phyloP scores from a whole-genome alignment of 1,140 invertebrate species.

The Trachymyrmex septentrionalis region DNA sequence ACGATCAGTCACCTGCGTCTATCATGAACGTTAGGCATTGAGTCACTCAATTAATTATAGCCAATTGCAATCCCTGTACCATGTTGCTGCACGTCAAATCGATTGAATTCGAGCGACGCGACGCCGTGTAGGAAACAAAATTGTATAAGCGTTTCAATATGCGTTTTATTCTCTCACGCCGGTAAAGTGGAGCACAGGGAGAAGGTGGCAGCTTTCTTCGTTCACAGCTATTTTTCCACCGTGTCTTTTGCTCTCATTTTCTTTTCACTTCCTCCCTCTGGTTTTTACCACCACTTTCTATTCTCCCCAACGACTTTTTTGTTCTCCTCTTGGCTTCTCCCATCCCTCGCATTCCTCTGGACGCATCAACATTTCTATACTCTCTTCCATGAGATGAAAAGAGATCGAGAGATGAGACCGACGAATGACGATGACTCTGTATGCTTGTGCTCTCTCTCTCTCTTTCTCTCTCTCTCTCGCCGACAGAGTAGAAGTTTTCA shows the following conservation, averaged over 20 bases:
- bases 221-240: constrained; percentile 35
- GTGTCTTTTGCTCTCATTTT: neutral
- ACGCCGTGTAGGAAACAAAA: constrained; percentile 16
- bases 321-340: neutral
- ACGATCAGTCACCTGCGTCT: constrained; percentile 8
- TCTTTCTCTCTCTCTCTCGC: constrained; percentile 14
- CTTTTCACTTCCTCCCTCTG: neutral
- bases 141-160: constrained; percentile 53
- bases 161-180: neutral
- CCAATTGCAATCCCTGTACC: constrained; percentile 42
- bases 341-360: neutral
- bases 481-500: constrained; percentile 71
- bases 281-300: neutral
- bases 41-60: constrained; percentile 29
- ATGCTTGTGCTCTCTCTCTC: neutral
- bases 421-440: neutral
- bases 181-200: neutral
- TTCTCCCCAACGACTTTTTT: constrained; percentile 1
- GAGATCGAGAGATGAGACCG: constrained; percentile 12
- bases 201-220: neutral
- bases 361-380: constrained; percentile 28
- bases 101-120: constrained; percentile 46
- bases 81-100: constrained; percentile 46
- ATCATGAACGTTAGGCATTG: neutral
- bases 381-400: neutral